These are phyloP conservation scores for Ceryle rudis DNA, from an alignment of 2,797 vertebrate genomes.

Conservation along the genomic window DNA sequence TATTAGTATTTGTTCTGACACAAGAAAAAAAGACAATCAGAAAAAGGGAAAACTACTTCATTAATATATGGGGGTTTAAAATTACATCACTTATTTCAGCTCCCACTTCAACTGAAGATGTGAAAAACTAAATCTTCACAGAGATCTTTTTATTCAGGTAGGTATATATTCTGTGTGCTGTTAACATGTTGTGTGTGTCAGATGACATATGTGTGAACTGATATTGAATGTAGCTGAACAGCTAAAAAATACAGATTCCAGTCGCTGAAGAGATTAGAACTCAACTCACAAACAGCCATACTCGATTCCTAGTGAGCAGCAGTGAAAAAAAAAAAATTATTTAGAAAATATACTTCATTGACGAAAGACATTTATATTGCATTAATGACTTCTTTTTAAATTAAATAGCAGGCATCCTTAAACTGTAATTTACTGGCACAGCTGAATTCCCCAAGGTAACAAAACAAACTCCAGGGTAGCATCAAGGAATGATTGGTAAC, in stretches of 20 bases:
- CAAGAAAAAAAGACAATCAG: neutral
- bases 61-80: neutral
- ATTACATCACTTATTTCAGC: neutral
- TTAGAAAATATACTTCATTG: neutral
- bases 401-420: slow-evolving; percentile 17
- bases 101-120: neutral
- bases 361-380: slow-evolving; percentile 36
- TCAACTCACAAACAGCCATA: neutral
- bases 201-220: neutral
- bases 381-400: slow-evolving; percentile 15
- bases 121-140: neutral
- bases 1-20: neutral
- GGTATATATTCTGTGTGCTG: neutral
- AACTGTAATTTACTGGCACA: slow-evolving; percentile 12
- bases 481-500: neutral
- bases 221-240: neutral
- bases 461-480: slow-evolving; percentile 5
- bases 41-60: neutral
- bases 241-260: neutral
- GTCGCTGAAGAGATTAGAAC: neutral
- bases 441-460: slow-evolving; percentile 25
- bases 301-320: neutral
- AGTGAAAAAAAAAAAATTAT: neutral
- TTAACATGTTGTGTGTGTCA: neutral
- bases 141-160: neutral